phyloP scores from a whole-genome alignment of 2,113 vertebrate species.

The Mastomys coucha region DNA sequence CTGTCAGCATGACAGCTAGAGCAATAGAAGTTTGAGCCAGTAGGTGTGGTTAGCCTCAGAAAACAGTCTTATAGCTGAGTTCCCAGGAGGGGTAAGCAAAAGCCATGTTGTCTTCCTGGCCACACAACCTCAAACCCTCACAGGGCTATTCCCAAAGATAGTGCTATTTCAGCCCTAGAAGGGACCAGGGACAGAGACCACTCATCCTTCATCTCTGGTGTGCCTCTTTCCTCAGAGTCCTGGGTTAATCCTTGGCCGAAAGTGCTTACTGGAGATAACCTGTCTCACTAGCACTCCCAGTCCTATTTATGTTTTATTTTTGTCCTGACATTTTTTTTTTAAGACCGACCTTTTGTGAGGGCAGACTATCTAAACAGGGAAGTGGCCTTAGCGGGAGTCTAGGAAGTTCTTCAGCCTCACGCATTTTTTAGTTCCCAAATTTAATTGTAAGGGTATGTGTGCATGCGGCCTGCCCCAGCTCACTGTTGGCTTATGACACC shows the following conservation, averaged over 20 bases:
- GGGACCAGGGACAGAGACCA: not conserved
- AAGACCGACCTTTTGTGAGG: constrained; percentile 55
- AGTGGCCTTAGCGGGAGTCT: constrained; percentile 50
- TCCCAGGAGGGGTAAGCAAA: not conserved
- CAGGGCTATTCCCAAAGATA: not conserved
- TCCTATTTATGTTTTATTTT: constrained; percentile 62
- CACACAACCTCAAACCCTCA: not conserved
- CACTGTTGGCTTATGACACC: not conserved
- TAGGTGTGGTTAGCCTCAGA: not conserved
- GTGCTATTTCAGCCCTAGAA: not conserved
- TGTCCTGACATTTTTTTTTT: constrained; percentile 67
- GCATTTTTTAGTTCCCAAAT: constrained; percentile 1
- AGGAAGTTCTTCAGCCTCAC: not conserved
- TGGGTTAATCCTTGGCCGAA: constrained; percentile 9
- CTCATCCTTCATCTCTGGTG: not conserved
- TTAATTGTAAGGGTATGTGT: constrained; percentile 34
- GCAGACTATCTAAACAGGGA: constrained; percentile 49
- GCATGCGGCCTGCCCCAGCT: not conserved
- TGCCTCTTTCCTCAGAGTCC: not conserved
- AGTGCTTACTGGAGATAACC: not conserved
- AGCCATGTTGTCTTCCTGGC: not conserved
- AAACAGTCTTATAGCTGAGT: not conserved
- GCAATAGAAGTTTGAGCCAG: not conserved
- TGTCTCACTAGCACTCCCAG: constrained; percentile 37
- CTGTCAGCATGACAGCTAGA: not conserved